These are phyloP conservation scores for Drosophila meridiana DNA, from an alignment of 2,888 invertebrate genomes.

Conservation along the genomic window DNA sequence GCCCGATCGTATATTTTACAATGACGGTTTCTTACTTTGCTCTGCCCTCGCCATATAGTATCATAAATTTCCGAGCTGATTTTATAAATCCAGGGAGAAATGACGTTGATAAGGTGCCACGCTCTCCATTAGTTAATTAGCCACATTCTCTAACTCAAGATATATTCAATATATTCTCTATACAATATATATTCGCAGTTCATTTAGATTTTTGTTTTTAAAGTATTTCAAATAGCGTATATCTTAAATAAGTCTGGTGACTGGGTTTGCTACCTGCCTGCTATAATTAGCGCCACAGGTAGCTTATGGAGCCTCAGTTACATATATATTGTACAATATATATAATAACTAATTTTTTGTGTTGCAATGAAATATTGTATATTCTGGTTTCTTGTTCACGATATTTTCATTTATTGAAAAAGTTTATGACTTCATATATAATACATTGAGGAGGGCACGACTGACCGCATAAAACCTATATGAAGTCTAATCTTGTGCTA, in stretches of 20 bases:
- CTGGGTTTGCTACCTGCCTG: not conserved
- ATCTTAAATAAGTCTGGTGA: not conserved
- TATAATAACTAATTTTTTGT: too few species aligned
- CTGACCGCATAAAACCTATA: too few species aligned
- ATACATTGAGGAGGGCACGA: too few species aligned
- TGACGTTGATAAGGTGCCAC: constrained; percentile 53
- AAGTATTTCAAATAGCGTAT: not conserved
- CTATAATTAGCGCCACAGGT: not conserved
- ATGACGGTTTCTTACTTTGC: constrained; percentile 36
- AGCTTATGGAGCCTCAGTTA: not conserved
- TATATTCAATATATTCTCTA: too few species aligned
- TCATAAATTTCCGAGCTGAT: constrained; percentile 68
- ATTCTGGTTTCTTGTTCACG: too few species aligned
- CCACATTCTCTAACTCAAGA: constrained; percentile 10
- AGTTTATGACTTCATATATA: too few species aligned
- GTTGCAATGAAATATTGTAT: too few species aligned
- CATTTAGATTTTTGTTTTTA: not conserved
- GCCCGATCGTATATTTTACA: constrained; percentile 53
- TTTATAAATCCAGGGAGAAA: constrained; percentile 48
- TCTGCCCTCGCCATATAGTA: constrained; percentile 28
- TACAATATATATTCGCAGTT: not conserved
- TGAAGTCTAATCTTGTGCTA: too few species aligned
- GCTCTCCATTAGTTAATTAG: constrained; percentile 46
- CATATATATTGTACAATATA: too few species aligned
- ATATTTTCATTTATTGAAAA: too few species aligned